A percentile compares a stretch with the other conserved stretches of the same genome.
Conservation (phyloP, 2,797 vertebrate genomes). For the Poeciliopsis turneri region DNA sequence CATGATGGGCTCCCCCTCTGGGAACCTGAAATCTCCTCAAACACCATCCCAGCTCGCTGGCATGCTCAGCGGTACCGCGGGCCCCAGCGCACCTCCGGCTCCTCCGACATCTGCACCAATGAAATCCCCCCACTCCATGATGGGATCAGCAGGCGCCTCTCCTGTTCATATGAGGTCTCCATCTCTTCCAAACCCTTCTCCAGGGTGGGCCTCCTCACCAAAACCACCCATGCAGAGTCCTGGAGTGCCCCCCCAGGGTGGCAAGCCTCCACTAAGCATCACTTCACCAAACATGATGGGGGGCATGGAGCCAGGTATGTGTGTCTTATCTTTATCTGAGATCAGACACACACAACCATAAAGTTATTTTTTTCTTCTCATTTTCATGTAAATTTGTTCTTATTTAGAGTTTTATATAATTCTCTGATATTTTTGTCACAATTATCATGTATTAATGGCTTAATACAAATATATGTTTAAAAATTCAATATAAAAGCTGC, state of each 20-base stretch:
- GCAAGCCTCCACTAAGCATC: conserved; percentile 92
- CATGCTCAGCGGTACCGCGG: conserved; percentile 92
- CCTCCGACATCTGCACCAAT: conserved; percentile 91
- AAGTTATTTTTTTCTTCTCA: not conserved
- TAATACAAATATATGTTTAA: not conserved
- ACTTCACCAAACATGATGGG: conserved; percentile 98
- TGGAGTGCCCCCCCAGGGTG: conserved; percentile 92
- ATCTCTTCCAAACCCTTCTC: conserved; percentile 96
- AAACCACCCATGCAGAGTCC: conserved; percentile 99
- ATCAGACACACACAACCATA: not conserved
- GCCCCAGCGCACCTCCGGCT: conserved; percentile 87
- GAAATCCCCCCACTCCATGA: conserved; percentile 96
- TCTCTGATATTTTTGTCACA: not conserved
- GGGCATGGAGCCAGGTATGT: conserved; percentile 90
- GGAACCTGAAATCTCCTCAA: conserved; percentile 98
- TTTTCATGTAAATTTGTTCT: not conserved
- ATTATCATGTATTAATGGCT: not conserved
- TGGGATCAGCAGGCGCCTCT: conserved; percentile 98
- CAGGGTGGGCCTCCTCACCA: conserved; percentile 97
- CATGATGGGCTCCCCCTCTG: conserved; percentile 97
- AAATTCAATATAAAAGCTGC: not conserved
- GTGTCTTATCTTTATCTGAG: not conserved
- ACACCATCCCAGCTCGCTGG: conserved; percentile 98
- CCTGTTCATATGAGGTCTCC: conserved; percentile 99
- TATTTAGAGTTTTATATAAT: not conserved